Percentiles rank a stretch among this genome's conserved stretches.
Conservation (phyloP, 2,113 vertebrate genomes). For the Crotalus viridis region DNA sequence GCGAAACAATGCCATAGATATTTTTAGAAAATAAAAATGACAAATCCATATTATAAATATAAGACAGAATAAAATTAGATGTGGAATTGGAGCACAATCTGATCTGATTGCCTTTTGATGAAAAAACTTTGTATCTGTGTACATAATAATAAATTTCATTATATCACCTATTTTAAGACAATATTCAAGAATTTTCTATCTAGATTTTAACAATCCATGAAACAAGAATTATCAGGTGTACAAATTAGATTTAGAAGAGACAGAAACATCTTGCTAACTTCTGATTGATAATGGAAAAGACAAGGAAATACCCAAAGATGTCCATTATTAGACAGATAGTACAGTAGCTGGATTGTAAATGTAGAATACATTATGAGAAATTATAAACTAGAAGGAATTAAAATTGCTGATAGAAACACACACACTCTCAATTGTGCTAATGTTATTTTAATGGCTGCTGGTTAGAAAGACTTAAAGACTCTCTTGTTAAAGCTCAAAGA, state of each 20-base stretch:
- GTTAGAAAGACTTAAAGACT: not conserved
- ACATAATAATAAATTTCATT: not conserved
- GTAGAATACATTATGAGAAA: not conserved
- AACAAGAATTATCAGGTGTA: not conserved
- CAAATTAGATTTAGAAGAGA: not conserved
- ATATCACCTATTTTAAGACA: not conserved
- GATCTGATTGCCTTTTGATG: not conserved
- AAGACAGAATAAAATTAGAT: not conserved
- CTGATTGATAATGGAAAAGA: not conserved
- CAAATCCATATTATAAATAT: not conserved
- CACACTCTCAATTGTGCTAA: not conserved
- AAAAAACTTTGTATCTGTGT: not conserved
- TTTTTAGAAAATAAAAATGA: not conserved
- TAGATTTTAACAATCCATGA: not conserved
- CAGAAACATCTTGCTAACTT: not conserved
- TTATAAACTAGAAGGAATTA: not conserved
- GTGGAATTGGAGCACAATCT: not conserved
- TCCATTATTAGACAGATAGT: not conserved
- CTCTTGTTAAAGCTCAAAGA: not conserved
- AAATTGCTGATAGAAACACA: not conserved
- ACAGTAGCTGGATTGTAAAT: not conserved
- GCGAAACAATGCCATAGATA: not conserved
- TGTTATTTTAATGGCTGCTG: not conserved
- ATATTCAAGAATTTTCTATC: not conserved
- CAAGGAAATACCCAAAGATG: not conserved